A percentile compares a stretch with the other conserved stretches of the same genome.
Evolutionary conservation across 2,888 invertebrate genomes (phyloP).

Genomic region (Volucella inanis): DNA sequence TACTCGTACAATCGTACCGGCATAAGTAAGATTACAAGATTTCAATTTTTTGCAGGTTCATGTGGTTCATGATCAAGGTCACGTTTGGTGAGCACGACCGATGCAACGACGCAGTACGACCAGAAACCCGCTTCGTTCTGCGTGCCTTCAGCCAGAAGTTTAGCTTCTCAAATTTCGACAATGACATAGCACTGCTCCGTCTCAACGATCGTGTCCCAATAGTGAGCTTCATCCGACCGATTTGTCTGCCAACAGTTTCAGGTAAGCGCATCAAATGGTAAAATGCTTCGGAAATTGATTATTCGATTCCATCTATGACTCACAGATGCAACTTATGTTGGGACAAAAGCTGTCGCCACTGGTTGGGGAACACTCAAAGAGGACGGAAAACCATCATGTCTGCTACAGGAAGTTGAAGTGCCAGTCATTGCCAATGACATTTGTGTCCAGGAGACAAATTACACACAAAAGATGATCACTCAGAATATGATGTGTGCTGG

Average conservation of each 20-base stretch:
- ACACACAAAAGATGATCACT: conserved; percentile 92
- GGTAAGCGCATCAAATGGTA: conserved; percentile 83
- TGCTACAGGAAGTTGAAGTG: conserved; percentile 93
- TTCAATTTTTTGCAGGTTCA: conserved; percentile 87
- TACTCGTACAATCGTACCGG: not conserved
- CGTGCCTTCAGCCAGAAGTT: conserved; percentile 91
- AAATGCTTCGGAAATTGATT: conserved; percentile 8
- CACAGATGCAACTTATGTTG: conserved; percentile 88
- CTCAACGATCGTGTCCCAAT: conserved; percentile 92
- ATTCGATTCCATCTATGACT: conserved; percentile 75
- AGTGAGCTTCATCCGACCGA: conserved; percentile 90
- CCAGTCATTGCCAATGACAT: conserved; percentile 86
- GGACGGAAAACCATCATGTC: conserved; percentile 92
- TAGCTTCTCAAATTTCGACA: conserved; percentile 93
- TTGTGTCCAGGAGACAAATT: conserved; percentile 89
- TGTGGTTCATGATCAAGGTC: conserved; percentile 96
- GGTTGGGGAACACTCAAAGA: conserved; percentile 95
- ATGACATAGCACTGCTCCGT: conserved; percentile 92
- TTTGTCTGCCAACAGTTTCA: conserved; percentile 89
- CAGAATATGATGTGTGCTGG: conserved; percentile 95
- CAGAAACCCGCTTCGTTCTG: conserved; percentile 91
- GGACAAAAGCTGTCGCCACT: conserved; percentile 88
- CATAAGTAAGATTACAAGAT: not conserved
- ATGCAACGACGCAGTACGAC: conserved; percentile 88
- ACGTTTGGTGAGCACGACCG: conserved; percentile 94